These are phyloP conservation scores for Chrysotoxum bicinctum DNA, from an alignment of 2,888 invertebrate genomes.

Conservation along the genomic window DNA sequence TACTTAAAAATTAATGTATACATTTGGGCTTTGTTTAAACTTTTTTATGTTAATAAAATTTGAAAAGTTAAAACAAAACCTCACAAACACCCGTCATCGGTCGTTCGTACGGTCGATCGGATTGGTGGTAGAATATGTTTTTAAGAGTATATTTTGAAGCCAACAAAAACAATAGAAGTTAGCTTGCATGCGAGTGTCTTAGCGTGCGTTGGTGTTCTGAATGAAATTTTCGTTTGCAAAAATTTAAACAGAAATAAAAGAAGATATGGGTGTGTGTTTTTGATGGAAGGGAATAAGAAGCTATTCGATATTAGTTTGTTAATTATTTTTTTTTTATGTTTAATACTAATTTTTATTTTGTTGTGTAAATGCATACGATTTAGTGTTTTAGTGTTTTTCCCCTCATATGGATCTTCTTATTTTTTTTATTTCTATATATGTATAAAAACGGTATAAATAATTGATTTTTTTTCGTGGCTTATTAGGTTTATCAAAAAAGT, in stretches of 20 bases:
- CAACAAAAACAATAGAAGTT: background rate
- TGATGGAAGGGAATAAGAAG: conserved; percentile 44
- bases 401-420: conserved; percentile 39
- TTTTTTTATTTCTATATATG: conserved; percentile 59
- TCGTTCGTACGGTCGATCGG: background rate
- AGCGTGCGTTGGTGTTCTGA: conserved; percentile 23
- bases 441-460: conserved; percentile 56
- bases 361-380: conserved; percentile 69
- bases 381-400: conserved; percentile 57
- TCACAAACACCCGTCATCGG: conserved; percentile 35
- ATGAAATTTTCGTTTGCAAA: conserved; percentile 19
- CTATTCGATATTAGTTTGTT: conserved; percentile 53
- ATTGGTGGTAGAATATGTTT: background rate
- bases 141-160: conserved; percentile 9
- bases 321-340: conserved; percentile 35
- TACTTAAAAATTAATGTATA: conserved; percentile 71
- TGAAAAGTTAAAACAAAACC: conserved; percentile 35
- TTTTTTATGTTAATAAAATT: conserved; percentile 52
- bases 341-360: conserved; percentile 58
- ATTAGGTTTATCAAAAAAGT: conserved; percentile 55
- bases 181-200: conserved; percentile 53
- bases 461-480: conserved; percentile 42
- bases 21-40: conserved; percentile 55
- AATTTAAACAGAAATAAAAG: conserved; percentile 41
- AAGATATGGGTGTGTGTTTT: conserved; percentile 36